Base-by-base conservation (phyloP, 2,888 invertebrate genomes). In the Lasius fuliginosus region DNA sequence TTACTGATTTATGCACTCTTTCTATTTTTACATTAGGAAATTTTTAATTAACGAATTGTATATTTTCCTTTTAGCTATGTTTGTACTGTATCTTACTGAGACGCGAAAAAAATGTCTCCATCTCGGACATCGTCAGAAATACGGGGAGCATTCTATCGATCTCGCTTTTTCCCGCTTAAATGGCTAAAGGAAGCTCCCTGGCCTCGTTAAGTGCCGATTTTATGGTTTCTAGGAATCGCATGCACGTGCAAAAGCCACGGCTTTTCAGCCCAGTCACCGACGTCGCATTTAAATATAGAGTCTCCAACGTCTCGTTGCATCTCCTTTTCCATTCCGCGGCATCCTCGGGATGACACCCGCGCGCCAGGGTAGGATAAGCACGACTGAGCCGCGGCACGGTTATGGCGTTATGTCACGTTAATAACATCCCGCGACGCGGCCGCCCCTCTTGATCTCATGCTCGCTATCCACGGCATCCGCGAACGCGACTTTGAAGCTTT, bases 361-460 rank as follows among this genome's bases (percentile, higher is more conserved):
- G 23, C 69, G 12, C 33, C 30, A 58, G 46, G 68, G 33, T 83
- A 84, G 84, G 68, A 76, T 82, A 82, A 77, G 62, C 65, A 53
- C 76, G 83, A 67, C 77, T 64, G 62, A 75, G 81, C 46, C 82
- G 77, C 71, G 73, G 36, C 83, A 82, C 87, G 88, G 87, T 90
- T 90, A 88, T 89, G 88, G 90, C 91, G 84, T 93, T 93, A 93
- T 93, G 93, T 93, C 93, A 93, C 92, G 93, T 93, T 93, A 93
- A 93, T 93, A 93, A 93, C 92, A 91, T 92, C 88, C 90, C 87
- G 88, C 84, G 85, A 23, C 67, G 33, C 82, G 36, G 82, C 58
- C 82, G 87, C 81, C 87, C 89, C 88, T 91, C 91, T 92, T 91
- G 91, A 91, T 91, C 91, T 91, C 86, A 8, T n/a, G n/a, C 88